These are phyloP conservation scores for Danaus melanippus DNA, from an alignment of 1,140 invertebrate species.

Conservation along the genomic window DNA sequence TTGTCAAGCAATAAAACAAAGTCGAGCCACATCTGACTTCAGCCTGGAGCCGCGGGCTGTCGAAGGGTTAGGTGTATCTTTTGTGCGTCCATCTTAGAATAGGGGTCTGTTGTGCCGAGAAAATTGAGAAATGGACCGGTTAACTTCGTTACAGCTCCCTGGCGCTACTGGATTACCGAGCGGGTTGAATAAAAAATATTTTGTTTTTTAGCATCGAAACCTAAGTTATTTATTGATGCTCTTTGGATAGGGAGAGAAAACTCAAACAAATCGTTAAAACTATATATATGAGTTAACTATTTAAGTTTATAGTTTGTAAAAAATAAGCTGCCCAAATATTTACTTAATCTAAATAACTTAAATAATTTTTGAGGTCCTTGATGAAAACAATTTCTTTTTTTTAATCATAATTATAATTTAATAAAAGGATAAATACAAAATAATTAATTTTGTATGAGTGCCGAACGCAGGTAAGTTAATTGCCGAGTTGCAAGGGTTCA, in stretches of 20 bases:
- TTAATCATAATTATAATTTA: background rate
- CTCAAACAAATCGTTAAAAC: background rate
- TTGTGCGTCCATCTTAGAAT: constrained; percentile 54
- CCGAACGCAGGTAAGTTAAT: constrained; percentile 39
- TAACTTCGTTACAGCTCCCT: constrained; percentile 62
- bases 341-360: too few species aligned
- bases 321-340: too few species aligned
- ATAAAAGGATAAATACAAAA: constrained; percentile 28
- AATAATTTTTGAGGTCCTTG: too few species aligned
- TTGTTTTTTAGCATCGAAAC: constrained; percentile 33
- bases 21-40: constrained; percentile 39
- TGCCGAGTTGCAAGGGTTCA: constrained; percentile 34
- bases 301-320: background rate
- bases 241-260: too few species aligned
- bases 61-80: constrained; percentile 56
- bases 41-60: constrained; percentile 42
- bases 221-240: constrained; percentile 21
- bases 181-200: constrained; percentile 57
- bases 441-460: constrained; percentile 34
- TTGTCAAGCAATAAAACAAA: constrained; percentile 57
- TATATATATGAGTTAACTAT: constrained; percentile 9
- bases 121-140: constrained; percentile 70
- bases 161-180: constrained; percentile 44
- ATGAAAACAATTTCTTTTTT: too few species aligned
- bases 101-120: constrained; percentile 43